Evolutionary conservation across 2,113 vertebrate species (phyloP).

Genomic region (Chaetops frenatus): DNA sequence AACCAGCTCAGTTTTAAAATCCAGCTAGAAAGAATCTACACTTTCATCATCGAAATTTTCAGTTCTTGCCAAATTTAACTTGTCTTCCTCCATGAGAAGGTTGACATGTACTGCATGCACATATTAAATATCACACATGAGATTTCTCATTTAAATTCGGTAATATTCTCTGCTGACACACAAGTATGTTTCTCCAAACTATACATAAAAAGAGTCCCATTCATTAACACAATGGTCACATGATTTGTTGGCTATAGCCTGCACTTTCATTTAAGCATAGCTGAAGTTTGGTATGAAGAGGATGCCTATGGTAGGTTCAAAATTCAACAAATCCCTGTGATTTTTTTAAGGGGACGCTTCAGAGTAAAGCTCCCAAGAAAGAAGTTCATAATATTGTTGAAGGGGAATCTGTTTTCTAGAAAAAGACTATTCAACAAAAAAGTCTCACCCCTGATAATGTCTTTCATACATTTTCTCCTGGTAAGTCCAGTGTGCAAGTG

Average conservation of each 20-base stretch:
- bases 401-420: not conserved
- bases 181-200: conserved; percentile 24
- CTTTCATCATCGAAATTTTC: not conserved
- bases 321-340: not conserved
- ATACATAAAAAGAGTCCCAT: not conserved
- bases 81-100: not conserved
- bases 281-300: not conserved
- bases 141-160: conserved; percentile 49
- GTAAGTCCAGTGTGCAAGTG: not conserved
- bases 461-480: not conserved
- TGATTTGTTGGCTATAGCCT: not conserved
- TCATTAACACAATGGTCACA: not conserved
- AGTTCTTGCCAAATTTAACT: conserved; percentile 32
- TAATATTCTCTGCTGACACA: conserved; percentile 20
- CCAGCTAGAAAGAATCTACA: not conserved
- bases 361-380: not conserved
- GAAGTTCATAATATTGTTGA: not conserved
- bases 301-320: not conserved
- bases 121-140: not conserved
- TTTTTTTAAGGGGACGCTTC: not conserved
- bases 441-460: not conserved
- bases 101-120: not conserved
- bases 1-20: not conserved
- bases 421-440: not conserved
- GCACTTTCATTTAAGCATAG: not conserved